Percentiles rank a stretch among this genome's conserved stretches.
Evolutionary conservation across 2,113 vertebrate species (phyloP).

Genomic region (Myocastor coypus): DNA sequence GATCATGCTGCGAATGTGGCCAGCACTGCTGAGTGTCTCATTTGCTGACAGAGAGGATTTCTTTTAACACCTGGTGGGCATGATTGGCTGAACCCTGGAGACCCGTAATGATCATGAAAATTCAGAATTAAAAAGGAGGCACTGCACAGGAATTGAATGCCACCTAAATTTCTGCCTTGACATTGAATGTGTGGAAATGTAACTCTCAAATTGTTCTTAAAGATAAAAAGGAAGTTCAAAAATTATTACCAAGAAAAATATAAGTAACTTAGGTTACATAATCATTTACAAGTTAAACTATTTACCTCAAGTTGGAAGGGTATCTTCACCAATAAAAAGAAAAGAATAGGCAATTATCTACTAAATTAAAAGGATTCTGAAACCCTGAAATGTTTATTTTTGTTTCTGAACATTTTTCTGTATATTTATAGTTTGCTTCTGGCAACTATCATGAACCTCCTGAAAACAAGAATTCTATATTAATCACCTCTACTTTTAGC

Average conservation of each 20-base stretch:
- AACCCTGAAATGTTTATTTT: not conserved
- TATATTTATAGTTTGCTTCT: constrained; percentile 20
- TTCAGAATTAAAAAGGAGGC: not conserved
- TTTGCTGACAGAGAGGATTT: not conserved
- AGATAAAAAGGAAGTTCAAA: constrained; percentile 35
- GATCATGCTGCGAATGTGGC: not conserved
- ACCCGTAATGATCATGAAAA: constrained; percentile 23
- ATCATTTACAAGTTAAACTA: constrained; percentile 14
- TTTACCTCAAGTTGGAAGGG: constrained; percentile 20
- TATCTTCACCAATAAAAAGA: constrained; percentile 7
- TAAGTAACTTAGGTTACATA: constrained; percentile 19
- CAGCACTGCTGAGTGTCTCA: not conserved
- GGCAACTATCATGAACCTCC: not conserved
- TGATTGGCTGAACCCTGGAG: not conserved
- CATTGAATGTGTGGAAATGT: constrained; percentile 33
- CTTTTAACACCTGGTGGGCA: not conserved
- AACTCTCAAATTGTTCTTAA: constrained; percentile 23
- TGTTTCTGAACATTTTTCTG: not conserved
- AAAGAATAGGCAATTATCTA: not conserved
- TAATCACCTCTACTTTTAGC: constrained; percentile 21
- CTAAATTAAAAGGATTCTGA: constrained; percentile 34
- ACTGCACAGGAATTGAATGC: constrained; percentile 39
- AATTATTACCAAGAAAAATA: constrained; percentile 17
- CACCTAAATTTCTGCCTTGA: not conserved
- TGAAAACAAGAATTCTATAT: constrained; percentile 29